Percentiles rank a stretch among this genome's conserved stretches.
Evolutionary conservation across 2,888 invertebrate species (phyloP).

Genomic region (Strigamia transsilvanica): DNA sequence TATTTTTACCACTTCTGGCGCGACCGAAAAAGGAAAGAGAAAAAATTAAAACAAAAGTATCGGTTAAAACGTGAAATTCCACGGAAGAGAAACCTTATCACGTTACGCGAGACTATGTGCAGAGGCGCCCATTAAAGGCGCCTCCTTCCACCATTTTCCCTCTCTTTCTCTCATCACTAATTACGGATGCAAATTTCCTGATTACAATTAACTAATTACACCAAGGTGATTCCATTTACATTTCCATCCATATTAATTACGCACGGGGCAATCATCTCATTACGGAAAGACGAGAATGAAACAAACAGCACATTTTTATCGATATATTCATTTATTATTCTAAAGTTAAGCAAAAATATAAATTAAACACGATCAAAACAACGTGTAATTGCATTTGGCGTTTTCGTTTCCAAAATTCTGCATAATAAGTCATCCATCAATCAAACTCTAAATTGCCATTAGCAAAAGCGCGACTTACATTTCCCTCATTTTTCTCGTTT

Average conservation of each 20-base stretch:
- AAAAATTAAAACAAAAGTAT: not conserved
- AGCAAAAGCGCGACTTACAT: not conserved
- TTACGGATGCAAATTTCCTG: constrained; percentile 53
- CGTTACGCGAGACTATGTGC: not conserved
- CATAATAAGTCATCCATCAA: constrained; percentile 18
- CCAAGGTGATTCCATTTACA: constrained; percentile 52
- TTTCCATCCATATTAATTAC: constrained; percentile 53
- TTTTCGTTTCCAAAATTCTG: not conserved
- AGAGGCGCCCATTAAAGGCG: constrained; percentile 14
- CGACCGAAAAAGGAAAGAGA: not conserved
- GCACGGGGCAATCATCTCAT: constrained; percentile 48
- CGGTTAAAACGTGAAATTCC: not conserved
- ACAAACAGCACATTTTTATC: constrained; percentile 1
- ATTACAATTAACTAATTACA: constrained; percentile 54
- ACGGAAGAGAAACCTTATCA: not conserved
- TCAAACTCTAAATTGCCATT: constrained; percentile 20
- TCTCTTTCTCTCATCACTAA: constrained; percentile 51
- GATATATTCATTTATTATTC: constrained; percentile 16
- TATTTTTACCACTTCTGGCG: not conserved
- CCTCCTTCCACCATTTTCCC: constrained; percentile 31
- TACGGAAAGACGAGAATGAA: constrained; percentile 21
- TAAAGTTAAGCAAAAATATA: not conserved
- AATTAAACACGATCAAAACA: not conserved
- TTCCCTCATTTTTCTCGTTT: constrained; percentile 41
- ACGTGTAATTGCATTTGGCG: not conserved